Conservation (phyloP, 1,140 invertebrate species). For the Panagrolaimus sp. region DNA sequence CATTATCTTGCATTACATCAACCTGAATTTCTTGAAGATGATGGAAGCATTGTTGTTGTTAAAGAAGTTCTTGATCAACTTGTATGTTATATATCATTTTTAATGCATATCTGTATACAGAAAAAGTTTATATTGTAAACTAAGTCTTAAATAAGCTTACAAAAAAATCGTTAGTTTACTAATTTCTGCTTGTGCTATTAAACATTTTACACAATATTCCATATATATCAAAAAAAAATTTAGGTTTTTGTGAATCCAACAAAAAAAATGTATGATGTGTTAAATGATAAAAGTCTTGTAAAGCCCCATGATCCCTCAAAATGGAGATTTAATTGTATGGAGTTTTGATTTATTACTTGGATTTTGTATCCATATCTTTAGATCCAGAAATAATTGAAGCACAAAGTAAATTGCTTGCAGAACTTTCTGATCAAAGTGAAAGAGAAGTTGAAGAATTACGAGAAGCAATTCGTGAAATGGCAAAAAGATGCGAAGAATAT, state of each 20-base stretch:
- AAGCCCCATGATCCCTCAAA: constrained; percentile 30
- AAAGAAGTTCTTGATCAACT: constrained; percentile 87
- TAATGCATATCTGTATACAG: too few relatives aligned
- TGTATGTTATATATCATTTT: constrained; percentile 61
- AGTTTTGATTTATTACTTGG: not conserved
- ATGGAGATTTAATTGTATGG: constrained; percentile 43
- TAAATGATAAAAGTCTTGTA: constrained; percentile 61
- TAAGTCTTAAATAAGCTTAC: too few relatives aligned
- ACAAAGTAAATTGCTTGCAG: not conserved
- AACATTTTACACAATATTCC: too few relatives aligned
- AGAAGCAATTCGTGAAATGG: not conserved
- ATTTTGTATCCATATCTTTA: not conserved
- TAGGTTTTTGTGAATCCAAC: constrained; percentile 85
- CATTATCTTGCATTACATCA: constrained; percentile 90
- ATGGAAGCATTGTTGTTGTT: constrained; percentile 73
- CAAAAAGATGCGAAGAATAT: not conserved
- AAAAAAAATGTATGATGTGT: constrained; percentile 79
- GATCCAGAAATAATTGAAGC: not conserved
- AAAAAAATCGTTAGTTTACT: not conserved
- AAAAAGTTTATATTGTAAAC: too few relatives aligned
- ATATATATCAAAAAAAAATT: too few relatives aligned
- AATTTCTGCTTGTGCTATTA: too few relatives aligned
- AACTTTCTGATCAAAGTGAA: not conserved
- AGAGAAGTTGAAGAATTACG: not conserved
- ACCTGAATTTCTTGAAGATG: constrained; percentile 60